A percentile compares a stretch with the other conserved stretches of the same genome.
phyloP scores from a whole-genome alignment of 1,140 invertebrate species.

The Musca vetustissima region DNA sequence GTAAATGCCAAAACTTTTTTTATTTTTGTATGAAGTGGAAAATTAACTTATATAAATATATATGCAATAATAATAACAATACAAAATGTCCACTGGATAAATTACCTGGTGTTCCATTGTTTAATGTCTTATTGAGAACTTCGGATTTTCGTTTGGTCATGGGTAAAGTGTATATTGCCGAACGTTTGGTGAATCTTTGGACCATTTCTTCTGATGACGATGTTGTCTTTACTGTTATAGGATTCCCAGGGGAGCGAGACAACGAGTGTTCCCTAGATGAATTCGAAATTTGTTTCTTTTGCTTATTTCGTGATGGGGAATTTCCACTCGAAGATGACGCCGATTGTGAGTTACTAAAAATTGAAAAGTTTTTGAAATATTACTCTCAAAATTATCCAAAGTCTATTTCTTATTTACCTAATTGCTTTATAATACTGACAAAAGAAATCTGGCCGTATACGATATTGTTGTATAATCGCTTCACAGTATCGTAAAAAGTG shows the following conservation, averaged over 20 bases:
- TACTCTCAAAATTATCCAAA: not conserved
- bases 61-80: no score
- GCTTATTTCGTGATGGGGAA: not conserved
- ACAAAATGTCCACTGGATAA: no score
- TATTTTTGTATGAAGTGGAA: no score
- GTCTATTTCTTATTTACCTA: conserved; percentile 35
- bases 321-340: not conserved
- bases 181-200: conserved; percentile 46
- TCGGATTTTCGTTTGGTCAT: not conserved
- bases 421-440: conserved; percentile 58
- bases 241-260: no score
- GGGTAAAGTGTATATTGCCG: conserved; percentile 51
- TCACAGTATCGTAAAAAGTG: conserved; percentile 63
- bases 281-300: not conserved
- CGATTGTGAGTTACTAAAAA: not conserved
- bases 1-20: no score
- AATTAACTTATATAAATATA: no score
- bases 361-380: not conserved
- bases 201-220: conserved; percentile 29
- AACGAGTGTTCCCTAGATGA: no score
- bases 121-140: no score
- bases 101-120: no score
- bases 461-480: conserved; percentile 64
- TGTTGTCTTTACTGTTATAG: not conserved
- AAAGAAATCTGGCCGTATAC: conserved; percentile 68